A percentile compares a stretch with the other conserved stretches of the same genome.
Evolutionary conservation across 2,888 invertebrate species (phyloP).

Genomic region (Parasteatoda lunata): DNA sequence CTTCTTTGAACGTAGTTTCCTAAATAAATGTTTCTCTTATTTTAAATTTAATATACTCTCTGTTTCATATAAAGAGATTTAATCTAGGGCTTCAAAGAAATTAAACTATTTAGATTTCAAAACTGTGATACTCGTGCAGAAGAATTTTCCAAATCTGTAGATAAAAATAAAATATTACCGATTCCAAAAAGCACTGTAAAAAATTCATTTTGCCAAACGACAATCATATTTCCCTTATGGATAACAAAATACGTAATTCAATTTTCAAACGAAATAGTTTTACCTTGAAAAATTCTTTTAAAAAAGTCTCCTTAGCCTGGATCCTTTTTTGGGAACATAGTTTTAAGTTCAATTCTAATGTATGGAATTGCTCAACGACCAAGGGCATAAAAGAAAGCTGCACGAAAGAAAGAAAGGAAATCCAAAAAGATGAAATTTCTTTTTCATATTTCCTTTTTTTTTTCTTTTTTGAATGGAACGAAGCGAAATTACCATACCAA

Average conservation of each 20-base stretch:
- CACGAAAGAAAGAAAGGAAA: constrained; percentile 8
- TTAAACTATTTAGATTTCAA: too few species aligned
- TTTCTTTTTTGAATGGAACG: not conserved
- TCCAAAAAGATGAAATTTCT: constrained; percentile 34
- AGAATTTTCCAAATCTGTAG: too few species aligned
- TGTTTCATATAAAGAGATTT: too few species aligned
- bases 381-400: constrained; percentile 1
- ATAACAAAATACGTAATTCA: constrained; percentile 5
- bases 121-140: too few species aligned
- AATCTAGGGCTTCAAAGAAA: too few species aligned
- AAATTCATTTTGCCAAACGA: not conserved
- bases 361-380: constrained; percentile 36
- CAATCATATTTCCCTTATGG: not conserved
- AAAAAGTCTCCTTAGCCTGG: not conserved
- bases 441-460: constrained; percentile 17
- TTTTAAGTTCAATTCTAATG: constrained; percentile 33
- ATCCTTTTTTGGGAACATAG: constrained; percentile 17
- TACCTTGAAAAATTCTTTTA: constrained; percentile 21
- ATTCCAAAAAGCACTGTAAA: not conserved
- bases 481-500: constrained; percentile 43
- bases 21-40: too few species aligned
- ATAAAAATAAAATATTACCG: too few species aligned
- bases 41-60: too few species aligned
- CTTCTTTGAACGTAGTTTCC: too few species aligned
- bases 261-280: not conserved